Percentiles rank a stretch among this genome's conserved stretches.
Evolutionary conservation across 2,113 vertebrate genomes (phyloP).

Genomic region (Anas platyrhynchos): DNA sequence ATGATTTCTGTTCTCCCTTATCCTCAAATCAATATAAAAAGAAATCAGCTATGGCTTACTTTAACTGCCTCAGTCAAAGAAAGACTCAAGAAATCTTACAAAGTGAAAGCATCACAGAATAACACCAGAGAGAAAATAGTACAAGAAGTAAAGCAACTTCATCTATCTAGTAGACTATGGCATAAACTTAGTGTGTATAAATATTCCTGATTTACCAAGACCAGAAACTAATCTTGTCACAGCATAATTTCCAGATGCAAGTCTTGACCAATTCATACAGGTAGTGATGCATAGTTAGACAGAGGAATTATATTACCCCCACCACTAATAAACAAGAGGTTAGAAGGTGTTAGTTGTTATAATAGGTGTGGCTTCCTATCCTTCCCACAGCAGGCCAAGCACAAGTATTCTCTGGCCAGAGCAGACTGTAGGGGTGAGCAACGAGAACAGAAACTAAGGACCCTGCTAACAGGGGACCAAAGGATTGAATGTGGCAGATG

Average conservation of each 20-base stretch:
- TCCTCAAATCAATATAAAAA: neutral
- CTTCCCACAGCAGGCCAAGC: neutral
- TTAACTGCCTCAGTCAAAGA: neutral
- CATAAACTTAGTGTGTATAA: neutral
- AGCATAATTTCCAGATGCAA: constrained; percentile 1
- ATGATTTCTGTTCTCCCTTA: neutral
- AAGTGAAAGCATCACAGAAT: neutral
- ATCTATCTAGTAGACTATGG: neutral
- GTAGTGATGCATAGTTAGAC: neutral
- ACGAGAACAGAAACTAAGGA: neutral
- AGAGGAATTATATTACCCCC: neutral
- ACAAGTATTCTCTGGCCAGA: neutral
- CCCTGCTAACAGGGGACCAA: neutral
- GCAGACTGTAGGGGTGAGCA: neutral
- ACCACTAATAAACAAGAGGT: neutral
- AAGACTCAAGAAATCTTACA: neutral
- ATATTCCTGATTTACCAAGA: neutral
- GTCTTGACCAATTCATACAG: neutral
- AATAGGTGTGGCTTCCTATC: neutral
- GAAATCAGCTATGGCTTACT: neutral
- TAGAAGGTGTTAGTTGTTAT: neutral
- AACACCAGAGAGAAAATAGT: neutral
- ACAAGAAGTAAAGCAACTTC: too few relatives aligned
- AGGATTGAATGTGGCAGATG: neutral
- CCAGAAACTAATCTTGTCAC: neutral